Evolutionary conservation across 2,888 invertebrate genomes (phyloP).

Genomic region (Saturnia japonica): DNA sequence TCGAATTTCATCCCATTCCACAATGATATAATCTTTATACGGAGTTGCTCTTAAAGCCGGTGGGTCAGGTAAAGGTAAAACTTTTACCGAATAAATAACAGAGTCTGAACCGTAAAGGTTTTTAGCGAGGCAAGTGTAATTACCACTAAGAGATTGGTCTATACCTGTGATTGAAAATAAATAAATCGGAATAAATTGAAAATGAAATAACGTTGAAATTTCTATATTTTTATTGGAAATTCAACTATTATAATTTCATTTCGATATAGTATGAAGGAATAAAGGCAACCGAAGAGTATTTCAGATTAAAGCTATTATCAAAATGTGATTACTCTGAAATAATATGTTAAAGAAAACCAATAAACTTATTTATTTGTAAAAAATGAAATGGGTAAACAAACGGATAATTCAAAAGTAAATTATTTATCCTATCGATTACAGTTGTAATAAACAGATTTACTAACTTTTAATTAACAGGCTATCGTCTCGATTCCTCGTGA

Average conservation of each 20-base stretch:
- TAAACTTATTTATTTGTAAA: too few species aligned
- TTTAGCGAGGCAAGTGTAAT: constrained; percentile 90
- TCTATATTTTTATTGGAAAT: not conserved
- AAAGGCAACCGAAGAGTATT: too few species aligned
- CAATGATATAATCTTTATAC: constrained; percentile 74
- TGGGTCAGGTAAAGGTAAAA: constrained; percentile 87
- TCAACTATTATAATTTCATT: not conserved
- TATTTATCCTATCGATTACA: not conserved
- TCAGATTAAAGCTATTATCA: too few species aligned
- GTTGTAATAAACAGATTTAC: constrained; percentile 32
- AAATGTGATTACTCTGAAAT: too few species aligned
- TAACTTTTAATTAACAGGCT: constrained; percentile 74
- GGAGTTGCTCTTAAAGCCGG: constrained; percentile 83
- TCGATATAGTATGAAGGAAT: too few species aligned
- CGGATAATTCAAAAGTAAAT: not conserved
- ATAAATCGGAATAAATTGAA: not conserved
- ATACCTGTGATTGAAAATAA: constrained; percentile 74
- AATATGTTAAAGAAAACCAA: too few species aligned
- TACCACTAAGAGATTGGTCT: constrained; percentile 88
- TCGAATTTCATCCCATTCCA: constrained; percentile 86
- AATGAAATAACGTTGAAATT: not conserved
- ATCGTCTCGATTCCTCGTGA: constrained; percentile 71
- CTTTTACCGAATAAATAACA: constrained; percentile 88
- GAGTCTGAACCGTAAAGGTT: constrained; percentile 93
- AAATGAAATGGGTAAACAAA: too few species aligned